A percentile compares a stretch with the other conserved stretches of the same genome.
phyloP scores from a whole-genome alignment of 1,140 invertebrate species.

The Zelostemma sp. region DNA sequence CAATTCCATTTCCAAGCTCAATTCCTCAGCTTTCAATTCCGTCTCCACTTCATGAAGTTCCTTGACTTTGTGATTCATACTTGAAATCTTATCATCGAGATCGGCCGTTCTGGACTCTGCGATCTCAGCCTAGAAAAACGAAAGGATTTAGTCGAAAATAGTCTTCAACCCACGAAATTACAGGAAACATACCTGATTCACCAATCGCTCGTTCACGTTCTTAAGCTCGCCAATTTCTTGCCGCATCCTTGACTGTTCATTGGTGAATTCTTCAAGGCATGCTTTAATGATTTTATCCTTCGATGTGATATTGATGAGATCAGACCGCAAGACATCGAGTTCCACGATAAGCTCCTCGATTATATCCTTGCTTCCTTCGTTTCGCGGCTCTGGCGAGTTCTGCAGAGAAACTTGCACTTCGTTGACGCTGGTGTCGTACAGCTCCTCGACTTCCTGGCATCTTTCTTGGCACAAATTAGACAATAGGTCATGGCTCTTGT shows the following conservation, averaged over 20 bases:
- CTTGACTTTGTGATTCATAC: too few relatives aligned
- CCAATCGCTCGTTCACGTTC: conserved; percentile 49
- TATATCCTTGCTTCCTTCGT: conserved; percentile 8
- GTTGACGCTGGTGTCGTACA: conserved; percentile 8
- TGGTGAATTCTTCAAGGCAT: conserved; percentile 12
- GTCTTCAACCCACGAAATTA: too few relatives aligned
- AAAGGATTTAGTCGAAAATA: too few relatives aligned
- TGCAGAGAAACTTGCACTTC: conserved; percentile 1
- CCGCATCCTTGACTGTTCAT: conserved; percentile 19
- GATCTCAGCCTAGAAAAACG: too few relatives aligned
- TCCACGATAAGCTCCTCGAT: conserved; percentile 13
- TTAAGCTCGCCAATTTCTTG: conserved; percentile 29
- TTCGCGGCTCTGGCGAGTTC: conserved; percentile 10
- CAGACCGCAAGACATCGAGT: conserved; percentile 9
- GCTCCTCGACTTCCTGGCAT: conserved; percentile 38
- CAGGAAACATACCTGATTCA: conserved; percentile 43
- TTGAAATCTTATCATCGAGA: too few relatives aligned
- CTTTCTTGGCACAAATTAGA: conserved; percentile 35
- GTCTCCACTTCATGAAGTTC: too few relatives aligned
- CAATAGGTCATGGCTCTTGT: conserved; percentile 32
- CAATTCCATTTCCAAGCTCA: too few relatives aligned
- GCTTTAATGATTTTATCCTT: conserved; percentile 11
- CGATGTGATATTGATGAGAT: conserved; percentile 11
- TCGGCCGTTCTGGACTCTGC: too few relatives aligned
- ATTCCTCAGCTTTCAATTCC: too few relatives aligned